Evolutionary conservation across 2,113 vertebrate species (phyloP), one percentile per base, ranked within the genome.

Genomic region (Crotalus horridus): DNA sequence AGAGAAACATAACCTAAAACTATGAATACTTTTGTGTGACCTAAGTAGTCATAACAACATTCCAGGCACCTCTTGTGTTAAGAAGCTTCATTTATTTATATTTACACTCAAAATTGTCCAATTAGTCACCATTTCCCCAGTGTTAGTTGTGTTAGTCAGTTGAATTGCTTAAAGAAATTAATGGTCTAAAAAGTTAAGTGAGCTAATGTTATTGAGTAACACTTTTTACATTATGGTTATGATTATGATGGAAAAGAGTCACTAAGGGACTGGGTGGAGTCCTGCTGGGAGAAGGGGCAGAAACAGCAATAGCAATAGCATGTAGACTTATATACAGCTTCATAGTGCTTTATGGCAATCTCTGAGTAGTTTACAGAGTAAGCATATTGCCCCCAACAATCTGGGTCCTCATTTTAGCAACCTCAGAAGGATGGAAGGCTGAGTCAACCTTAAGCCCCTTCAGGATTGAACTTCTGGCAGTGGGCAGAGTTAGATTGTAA

Each of bases 1-100:
- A 91, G 74, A 94, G 48, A 33, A 69, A 51, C 89, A 86, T 48
- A 91, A 89, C 56, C 4, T 43, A 55, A 48, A 87, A 58, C 48
- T 89, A 46, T 89, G 91, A 94, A 92, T 15, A 39, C 29, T 58
- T 92, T 58, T 61, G 88, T 87, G 58, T 90, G 93, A 90, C 90
- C 69, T 64, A 54, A 86, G 55, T 88, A 92, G 56, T 61, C 51
- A 86, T n/a, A 87, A 74, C 56, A 94, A 94, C 56, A 89, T 54
- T 69, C 26, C 69, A 87, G 48, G 48, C 39, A 55, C 33, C 17
- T 58, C 53, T 46, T 5, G 6, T 46, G 69, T 48, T 86, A 33
- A 54, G 89, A 61, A 10, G 91, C 69, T 89, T 17, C 46, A 64
- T 51, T 61, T 89, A 86, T 89, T 93, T 86, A 54, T 87, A 48